Evolutionary conservation across 2,113 vertebrate species (phyloP).

Genomic region (Gavialis gangeticus): DNA sequence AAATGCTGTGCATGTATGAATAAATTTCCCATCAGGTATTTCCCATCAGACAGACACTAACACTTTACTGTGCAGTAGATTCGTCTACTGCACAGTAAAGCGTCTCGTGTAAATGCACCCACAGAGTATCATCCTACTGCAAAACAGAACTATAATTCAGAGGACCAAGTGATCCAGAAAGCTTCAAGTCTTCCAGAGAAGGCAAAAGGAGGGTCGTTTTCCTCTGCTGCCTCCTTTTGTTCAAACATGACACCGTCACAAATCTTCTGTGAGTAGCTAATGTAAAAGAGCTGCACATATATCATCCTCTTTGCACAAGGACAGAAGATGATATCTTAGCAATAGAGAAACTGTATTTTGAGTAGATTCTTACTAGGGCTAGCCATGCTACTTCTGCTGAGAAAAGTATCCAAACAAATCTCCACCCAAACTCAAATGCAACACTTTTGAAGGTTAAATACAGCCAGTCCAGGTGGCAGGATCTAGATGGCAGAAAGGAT

Average conservation of each 20-base stretch:
- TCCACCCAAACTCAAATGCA: background rate
- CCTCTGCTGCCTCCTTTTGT: background rate
- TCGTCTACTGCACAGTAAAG: too few relatives aligned
- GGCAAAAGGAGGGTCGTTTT: background rate
- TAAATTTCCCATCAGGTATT: too few relatives aligned
- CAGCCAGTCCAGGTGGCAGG: background rate
- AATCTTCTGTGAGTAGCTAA: background rate
- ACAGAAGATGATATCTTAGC: background rate
- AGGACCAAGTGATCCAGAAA: background rate
- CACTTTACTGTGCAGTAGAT: too few relatives aligned
- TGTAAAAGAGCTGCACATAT: background rate
- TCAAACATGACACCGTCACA: background rate
- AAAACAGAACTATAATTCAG: background rate
- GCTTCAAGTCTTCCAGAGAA: background rate
- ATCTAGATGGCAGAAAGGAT: background rate
- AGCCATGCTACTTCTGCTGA: background rate
- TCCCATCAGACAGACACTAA: too few relatives aligned
- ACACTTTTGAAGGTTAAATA: background rate
- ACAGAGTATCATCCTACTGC: background rate
- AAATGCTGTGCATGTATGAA: too few relatives aligned
- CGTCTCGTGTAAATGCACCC: too few relatives aligned
- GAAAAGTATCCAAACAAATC: background rate
- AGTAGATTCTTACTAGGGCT: background rate
- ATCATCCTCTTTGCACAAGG: background rate
- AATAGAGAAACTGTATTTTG: background rate